Conservation (phyloP, 1,140 invertebrate genomes). For the Drosophila nigromelanica region DNA sequence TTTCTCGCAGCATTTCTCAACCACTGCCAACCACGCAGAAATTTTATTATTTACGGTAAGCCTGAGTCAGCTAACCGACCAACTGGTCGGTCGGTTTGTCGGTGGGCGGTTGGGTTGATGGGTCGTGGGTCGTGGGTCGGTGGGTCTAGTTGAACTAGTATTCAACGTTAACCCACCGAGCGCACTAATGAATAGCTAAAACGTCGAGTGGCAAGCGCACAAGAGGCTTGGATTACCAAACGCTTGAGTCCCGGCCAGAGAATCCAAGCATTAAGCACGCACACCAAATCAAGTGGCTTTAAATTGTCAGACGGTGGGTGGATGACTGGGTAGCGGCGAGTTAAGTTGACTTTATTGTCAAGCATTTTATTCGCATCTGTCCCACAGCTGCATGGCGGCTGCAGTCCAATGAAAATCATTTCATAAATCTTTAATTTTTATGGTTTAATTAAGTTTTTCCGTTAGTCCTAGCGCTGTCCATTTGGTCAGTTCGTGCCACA, state of each 20-base stretch:
- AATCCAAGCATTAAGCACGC: slow-evolving; percentile 72
- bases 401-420: slow-evolving; percentile 48
- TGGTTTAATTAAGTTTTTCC: slow-evolving; percentile 67
- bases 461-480: slow-evolving; percentile 4
- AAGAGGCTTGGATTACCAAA: slow-evolving; percentile 56
- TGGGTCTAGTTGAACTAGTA: slow-evolving; percentile 9
- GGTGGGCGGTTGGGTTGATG: slow-evolving; percentile 1
- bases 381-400: slow-evolving; percentile 7
- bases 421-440: slow-evolving; percentile 80
- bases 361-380: slow-evolving; percentile 4
- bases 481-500: slow-evolving; percentile 17
- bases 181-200: slow-evolving; percentile 49
- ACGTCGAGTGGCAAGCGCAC: slow-evolving; percentile 45
- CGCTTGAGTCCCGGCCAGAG: slow-evolving; percentile 52
- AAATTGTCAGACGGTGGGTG: slow-evolving; percentile 60
- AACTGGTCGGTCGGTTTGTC: not conserved
- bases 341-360: slow-evolving; percentile 47
- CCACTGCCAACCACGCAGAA: slow-evolving; percentile 41
- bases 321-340: slow-evolving; percentile 7
- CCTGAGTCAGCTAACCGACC: slow-evolving; percentile 27
- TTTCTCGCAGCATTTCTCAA: slow-evolving; percentile 18
- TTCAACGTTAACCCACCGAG: slow-evolving; percentile 13
- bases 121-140: not conserved
- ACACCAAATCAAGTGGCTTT: slow-evolving; percentile 75
- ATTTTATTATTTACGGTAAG: slow-evolving; percentile 50